Conservation (phyloP, 2,888 invertebrate species). For the Cryptops parisi region DNA sequence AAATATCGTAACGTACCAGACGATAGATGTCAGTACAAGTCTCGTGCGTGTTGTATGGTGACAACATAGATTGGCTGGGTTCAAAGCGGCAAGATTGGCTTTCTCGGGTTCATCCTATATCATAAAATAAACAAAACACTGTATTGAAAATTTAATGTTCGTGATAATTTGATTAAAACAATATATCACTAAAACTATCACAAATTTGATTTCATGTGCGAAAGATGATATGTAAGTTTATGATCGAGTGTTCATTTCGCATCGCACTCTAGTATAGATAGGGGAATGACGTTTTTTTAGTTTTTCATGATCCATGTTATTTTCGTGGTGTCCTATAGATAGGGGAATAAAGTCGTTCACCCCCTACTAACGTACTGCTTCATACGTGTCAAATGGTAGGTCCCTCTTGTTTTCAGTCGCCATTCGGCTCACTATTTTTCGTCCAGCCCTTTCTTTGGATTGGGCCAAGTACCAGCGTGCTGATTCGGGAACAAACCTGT, state of each 20-base stretch:
- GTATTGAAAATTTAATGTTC: no score
- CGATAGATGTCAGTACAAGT: neutral
- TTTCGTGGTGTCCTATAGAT: no score
- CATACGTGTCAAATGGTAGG: constrained; percentile 7
- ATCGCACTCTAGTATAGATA: no score
- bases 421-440: constrained; percentile 7
- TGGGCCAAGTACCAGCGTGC: constrained; percentile 10
- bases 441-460: constrained; percentile 2
- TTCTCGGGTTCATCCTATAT: neutral
- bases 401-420: constrained; percentile 5
- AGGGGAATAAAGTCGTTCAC: neutral
- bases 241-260: no score
- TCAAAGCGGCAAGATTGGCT: neutral
- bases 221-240: no score
- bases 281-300: no score
- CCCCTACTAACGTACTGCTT: constrained; percentile 5
- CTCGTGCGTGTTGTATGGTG: neutral
- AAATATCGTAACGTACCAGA: neutral
- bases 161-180: no score
- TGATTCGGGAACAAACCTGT: constrained; percentile 11
- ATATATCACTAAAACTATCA: no score
- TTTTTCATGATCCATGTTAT: neutral
- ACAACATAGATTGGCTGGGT: constrained; percentile 5
- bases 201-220: no score
- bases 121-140: no score